Base-by-base conservation (phyloP, 2,113 vertebrate genomes). In the Cyphomyrus plagiostoma region DNA sequence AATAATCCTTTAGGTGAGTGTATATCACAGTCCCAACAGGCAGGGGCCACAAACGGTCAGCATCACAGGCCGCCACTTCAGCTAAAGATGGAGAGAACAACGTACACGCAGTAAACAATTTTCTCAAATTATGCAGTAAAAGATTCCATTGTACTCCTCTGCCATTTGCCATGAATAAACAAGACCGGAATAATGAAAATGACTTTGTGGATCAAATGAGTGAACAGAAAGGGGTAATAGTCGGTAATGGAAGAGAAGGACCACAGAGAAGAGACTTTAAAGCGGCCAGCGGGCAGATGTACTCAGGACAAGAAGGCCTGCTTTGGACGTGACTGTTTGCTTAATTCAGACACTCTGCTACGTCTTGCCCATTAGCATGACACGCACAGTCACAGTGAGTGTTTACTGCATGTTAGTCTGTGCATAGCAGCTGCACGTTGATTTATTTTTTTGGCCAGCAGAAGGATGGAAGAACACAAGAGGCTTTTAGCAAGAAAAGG, bases 111-210 rank as follows among this genome's bases (percentile, higher is more conserved):
- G 48, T 10, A 84, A 80, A 42, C 74, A 42, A 80, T 80, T 80
- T 80, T 80, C 45, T 84, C 45, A 42, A 84, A 84, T 46, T 48
- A 48, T 46, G 8, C 82, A 84, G 82, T n/a, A 23, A 46, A 84
- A 84, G 82, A 46, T n/a, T n/a, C 21, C 39, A 84, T 48, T 84
- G 19, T 84, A 39, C 39, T 23, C 23, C 82, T 48, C 82, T 84
- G 39, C 45, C 8, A 84, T 84, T n/a, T 84, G 82, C 82, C 19
- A 48, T 84, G 82, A 84, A 84, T 84, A 84, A 84, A 84, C 45
- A 84, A 84, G 42, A 23, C 39, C 1, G 10, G 39, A 23, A 84
- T 84, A 48, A 84, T 46, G 82, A 84, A 84, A 48, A 84, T 48
- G 82, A 48, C 82, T 84, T 84, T 84, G 17, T 0, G 15, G 45